phyloP scores from a whole-genome alignment of 2,113 vertebrate genomes.

The Numenius arquata region DNA sequence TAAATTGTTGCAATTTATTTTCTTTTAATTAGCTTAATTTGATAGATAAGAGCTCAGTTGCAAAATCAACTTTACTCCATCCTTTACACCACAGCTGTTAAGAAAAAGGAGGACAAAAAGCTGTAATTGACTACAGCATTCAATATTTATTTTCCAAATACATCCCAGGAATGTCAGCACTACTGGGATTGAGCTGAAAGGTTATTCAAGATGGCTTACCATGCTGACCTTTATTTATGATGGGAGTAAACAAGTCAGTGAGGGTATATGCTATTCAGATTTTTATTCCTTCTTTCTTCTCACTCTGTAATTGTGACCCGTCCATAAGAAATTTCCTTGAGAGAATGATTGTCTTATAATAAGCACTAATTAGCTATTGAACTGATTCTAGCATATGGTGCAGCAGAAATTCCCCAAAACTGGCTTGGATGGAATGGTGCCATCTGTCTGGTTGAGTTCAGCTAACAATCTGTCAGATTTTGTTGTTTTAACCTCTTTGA shows the following conservation, averaged over 20 bases:
- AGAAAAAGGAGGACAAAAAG: not conserved
- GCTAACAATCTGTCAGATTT: constrained; percentile 41
- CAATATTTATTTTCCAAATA: constrained; percentile 6
- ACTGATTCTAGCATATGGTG: constrained; percentile 20
- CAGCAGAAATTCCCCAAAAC: constrained; percentile 8
- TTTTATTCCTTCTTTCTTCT: not conserved
- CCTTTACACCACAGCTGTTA: not conserved
- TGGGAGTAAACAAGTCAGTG: not conserved
- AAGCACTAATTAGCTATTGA: constrained; percentile 35
- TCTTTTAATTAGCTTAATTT: not conserved
- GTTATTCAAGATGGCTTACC: constrained; percentile 13
- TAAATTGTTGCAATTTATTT: not conserved
- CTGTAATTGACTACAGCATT: not conserved
- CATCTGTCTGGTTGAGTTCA: constrained; percentile 6
- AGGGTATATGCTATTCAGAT: not conserved
- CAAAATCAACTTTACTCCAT: not conserved
- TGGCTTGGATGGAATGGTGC: not conserved
- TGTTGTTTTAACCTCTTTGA: not conserved
- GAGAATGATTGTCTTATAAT: not conserved
- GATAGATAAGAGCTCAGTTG: not conserved
- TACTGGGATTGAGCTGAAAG: constrained; percentile 34
- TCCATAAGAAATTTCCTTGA: constrained; percentile 12
- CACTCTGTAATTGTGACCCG: not conserved
- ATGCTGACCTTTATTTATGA: constrained; percentile 44
- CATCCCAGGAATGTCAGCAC: constrained; percentile 44